Conservation (phyloP, 2,113 vertebrate genomes). For the Dinomys branickii region DNA sequence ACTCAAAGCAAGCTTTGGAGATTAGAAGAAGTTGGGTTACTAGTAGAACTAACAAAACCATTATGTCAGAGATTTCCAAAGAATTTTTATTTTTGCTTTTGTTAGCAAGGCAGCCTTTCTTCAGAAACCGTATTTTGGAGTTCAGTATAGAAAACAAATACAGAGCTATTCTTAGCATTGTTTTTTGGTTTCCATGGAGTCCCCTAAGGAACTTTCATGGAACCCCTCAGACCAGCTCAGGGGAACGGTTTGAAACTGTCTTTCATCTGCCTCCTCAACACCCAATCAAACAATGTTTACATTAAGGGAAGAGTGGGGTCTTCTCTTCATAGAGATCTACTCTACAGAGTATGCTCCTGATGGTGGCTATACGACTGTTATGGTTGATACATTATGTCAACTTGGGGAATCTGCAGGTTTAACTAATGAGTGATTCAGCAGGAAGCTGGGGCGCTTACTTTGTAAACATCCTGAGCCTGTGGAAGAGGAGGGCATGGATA, state of each 20-base stretch:
- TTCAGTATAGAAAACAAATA: constrained; percentile 48
- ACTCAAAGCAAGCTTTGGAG: constrained; percentile 15
- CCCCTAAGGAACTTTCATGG: constrained; percentile 28
- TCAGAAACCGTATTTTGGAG: constrained; percentile 63
- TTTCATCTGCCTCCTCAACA: not conserved
- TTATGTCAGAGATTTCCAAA: constrained; percentile 53
- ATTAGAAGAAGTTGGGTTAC: constrained; percentile 19
- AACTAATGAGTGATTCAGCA: too few species aligned
- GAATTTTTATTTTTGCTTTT: constrained; percentile 62
- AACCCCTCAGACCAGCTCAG: constrained; percentile 35
- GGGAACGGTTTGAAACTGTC: constrained; percentile 33
- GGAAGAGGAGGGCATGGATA: too few species aligned
- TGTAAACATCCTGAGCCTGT: too few species aligned
- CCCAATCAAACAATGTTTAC: not conserved
- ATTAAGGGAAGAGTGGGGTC: not conserved
- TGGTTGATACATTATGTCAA: too few species aligned
- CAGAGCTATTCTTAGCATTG: constrained; percentile 46
- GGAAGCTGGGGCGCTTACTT: too few species aligned
- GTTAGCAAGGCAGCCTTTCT: constrained; percentile 45
- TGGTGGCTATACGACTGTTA: not conserved
- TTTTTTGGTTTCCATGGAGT: constrained; percentile 39
- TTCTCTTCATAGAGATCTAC: not conserved
- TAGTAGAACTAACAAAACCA: not conserved
- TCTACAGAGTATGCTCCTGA: not conserved
- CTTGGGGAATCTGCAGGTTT: too few species aligned